phyloP scores from a whole-genome alignment of 1,140 invertebrate genomes.

The Pantala flavescens region DNA sequence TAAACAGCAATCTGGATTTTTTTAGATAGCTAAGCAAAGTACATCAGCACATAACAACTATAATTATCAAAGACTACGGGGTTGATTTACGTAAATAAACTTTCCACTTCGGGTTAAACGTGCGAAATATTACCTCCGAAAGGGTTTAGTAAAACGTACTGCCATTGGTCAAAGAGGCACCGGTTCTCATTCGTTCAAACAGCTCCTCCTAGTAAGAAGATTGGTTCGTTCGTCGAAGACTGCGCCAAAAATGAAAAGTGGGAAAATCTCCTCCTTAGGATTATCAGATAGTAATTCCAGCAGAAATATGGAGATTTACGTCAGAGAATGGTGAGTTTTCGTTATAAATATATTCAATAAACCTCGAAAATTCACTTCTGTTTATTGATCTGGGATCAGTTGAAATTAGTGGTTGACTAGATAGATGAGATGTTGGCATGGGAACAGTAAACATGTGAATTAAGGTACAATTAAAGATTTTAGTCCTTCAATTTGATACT shows the following conservation, averaged over 20 bases:
- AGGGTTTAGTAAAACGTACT: background rate
- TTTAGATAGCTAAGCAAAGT: too few relatives aligned
- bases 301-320: background rate
- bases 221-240: background rate
- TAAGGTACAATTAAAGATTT: too few relatives aligned
- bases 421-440: too few relatives aligned
- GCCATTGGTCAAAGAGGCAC: background rate
- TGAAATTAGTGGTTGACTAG: too few relatives aligned
- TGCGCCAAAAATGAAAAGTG: constrained; percentile 4
- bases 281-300: background rate
- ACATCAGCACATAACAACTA: too few relatives aligned
- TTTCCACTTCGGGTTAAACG: background rate
- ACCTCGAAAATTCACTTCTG: too few relatives aligned
- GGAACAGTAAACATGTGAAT: too few relatives aligned
- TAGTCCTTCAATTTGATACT: too few relatives aligned
- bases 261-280: background rate
- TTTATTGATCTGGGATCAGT: too few relatives aligned
- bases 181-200: background rate
- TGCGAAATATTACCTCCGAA: background rate
- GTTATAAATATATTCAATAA: background rate
- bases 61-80: too few relatives aligned
- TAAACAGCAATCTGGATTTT: too few relatives aligned
- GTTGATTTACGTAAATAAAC: too few relatives aligned
- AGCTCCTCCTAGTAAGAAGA: background rate
- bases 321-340: background rate